Evolutionary conservation across 2,797 vertebrate species (phyloP).

Genomic region (Botia kubotai): DNA sequence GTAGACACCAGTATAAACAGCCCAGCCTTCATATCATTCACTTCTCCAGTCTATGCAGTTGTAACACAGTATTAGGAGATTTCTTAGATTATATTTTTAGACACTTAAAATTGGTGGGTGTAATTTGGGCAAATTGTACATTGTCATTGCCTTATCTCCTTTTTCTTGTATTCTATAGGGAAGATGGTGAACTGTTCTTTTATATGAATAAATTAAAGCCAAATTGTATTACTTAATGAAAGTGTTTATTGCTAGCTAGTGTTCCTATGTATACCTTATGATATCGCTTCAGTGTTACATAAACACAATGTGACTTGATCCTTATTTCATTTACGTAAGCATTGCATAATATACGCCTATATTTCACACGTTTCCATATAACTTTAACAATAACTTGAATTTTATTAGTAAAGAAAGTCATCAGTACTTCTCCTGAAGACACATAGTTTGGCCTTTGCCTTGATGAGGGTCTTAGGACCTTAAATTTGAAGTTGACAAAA

Average conservation of each 20-base stretch:
- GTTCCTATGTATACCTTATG: no score
- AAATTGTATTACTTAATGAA: no score
- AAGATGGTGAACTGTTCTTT: no score
- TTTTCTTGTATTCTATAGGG: no score
- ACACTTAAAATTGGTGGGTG: neutral
- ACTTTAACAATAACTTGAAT: no score
- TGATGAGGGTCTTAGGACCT: slow-evolving; percentile 39
- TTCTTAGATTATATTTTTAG: slow-evolving; percentile 5
- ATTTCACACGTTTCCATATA: no score
- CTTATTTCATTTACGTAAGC: no score
- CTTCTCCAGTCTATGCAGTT: slow-evolving; percentile 37
- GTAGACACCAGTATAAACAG: slow-evolving; percentile 61
- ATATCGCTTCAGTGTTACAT: no score
- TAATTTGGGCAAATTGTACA: neutral
- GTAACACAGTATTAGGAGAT: neutral
- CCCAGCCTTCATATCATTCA: slow-evolving; percentile 33
- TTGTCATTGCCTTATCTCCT: neutral
- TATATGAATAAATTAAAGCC: no score
- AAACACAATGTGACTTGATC: no score
- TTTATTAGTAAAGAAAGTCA: slow-evolving; percentile 10
- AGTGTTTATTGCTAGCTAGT: no score
- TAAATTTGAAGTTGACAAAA: slow-evolving; percentile 15
- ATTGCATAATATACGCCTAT: no score
- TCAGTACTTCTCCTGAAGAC: neutral
- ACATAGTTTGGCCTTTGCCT: slow-evolving; percentile 12